A percentile compares a stretch with the other conserved stretches of the same genome.
These are phyloP conservation scores for Aphis craccivora DNA, from an alignment of 1,140 invertebrate genomes.

Conservation along the genomic window DNA sequence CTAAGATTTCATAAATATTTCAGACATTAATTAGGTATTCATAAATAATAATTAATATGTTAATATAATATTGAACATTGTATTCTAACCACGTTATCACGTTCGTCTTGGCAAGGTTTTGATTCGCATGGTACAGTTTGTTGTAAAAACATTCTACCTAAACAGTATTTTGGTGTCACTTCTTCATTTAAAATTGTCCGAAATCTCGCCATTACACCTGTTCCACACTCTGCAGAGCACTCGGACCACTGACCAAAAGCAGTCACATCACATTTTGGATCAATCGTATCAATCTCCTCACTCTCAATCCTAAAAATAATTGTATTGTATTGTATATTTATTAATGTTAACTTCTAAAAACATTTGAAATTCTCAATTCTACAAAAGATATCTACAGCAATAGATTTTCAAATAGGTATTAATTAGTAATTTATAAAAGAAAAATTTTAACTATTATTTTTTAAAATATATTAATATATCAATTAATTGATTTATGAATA, in stretches of 20 bases:
- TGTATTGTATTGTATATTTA: neutral
- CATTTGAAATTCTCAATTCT: neutral
- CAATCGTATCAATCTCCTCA: constrained; percentile 16
- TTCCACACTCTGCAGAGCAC: constrained; percentile 77
- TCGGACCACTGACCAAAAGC: constrained; percentile 78
- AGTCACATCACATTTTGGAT: constrained; percentile 73
- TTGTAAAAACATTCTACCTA: constrained; percentile 59
- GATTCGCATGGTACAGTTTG: constrained; percentile 41
- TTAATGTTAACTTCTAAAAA: neutral
- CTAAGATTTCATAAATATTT: neutral
- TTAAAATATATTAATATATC: neutral
- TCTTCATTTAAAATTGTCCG: constrained; percentile 62
- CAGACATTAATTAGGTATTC: neutral
- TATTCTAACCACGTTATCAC: neutral
- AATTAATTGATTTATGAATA: no score
- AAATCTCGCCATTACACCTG: constrained; percentile 69
- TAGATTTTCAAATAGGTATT: neutral
- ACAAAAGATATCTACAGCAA: neutral
- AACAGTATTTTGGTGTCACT: constrained; percentile 62
- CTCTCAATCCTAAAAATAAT: constrained; percentile 24
- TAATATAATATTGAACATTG: neutral
- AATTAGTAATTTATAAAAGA: no score
- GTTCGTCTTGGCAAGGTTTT: constrained; percentile 39
- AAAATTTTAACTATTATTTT: neutral
- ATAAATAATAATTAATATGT: neutral